phyloP scores from a whole-genome alignment of 2,888 invertebrate species.

The Tetragonula carbonaria region DNA sequence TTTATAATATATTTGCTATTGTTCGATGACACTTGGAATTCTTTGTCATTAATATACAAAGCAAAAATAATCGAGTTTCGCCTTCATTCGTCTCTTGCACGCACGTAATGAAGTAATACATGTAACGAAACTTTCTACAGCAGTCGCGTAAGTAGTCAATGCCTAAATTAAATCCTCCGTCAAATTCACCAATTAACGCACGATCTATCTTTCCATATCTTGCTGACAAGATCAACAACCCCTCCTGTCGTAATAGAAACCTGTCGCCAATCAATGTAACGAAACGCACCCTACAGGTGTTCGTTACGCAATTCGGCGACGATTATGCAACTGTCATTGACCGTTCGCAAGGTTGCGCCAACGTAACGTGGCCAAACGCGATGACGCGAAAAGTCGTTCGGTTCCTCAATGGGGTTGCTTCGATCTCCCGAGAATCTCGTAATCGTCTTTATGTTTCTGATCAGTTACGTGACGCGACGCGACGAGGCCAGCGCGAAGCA shows the following conservation, averaged over 20 bases:
- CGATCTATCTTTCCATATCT: background rate
- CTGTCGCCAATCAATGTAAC: background rate
- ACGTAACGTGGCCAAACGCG: background rate
- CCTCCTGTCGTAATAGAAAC: background rate
- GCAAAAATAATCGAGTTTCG: too few species aligned
- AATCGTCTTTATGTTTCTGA: conserved; percentile 53
- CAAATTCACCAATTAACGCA: background rate
- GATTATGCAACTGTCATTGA: background rate
- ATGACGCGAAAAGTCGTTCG: background rate
- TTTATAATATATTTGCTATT: too few species aligned
- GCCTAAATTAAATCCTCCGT: background rate
- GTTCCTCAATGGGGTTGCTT: background rate
- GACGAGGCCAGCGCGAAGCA: conserved; percentile 4
- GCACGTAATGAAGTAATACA: too few species aligned
- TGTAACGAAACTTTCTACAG: too few species aligned
- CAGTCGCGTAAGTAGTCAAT: too few species aligned
- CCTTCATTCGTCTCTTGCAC: too few species aligned
- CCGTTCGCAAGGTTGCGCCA: background rate
- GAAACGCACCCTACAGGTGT: background rate
- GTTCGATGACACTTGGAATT: too few species aligned
- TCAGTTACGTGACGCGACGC: conserved; percentile 56
- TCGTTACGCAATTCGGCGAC: conserved; percentile 4
- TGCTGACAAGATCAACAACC: background rate
- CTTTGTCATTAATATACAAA: too few species aligned
- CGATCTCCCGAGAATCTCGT: background rate